Conservation (phyloP, 2,797 vertebrate species). For the Thaleichthys pacificus region DNA sequence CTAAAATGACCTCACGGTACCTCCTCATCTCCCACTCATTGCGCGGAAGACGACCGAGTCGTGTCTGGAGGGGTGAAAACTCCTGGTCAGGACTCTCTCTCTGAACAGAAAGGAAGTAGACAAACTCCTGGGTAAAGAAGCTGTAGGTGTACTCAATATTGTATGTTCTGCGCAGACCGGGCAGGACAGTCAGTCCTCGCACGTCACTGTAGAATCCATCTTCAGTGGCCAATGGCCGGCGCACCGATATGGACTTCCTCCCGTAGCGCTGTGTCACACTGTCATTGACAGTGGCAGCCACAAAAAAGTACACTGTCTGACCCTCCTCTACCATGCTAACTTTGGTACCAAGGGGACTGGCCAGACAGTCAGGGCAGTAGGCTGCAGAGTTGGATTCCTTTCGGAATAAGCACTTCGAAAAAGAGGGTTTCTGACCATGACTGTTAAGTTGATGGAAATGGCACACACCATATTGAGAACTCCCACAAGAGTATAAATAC, state of each 20-base stretch:
- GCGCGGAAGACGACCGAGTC: conserved; percentile 81
- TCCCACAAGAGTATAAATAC: conserved; percentile 88
- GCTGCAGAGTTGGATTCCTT: conserved; percentile 70
- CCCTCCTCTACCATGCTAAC: conserved; percentile 82
- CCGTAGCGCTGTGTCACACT: conserved; percentile 79
- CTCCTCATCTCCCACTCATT: conserved; percentile 77
- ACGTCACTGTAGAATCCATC: conserved; percentile 83
- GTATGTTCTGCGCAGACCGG: conserved; percentile 75
- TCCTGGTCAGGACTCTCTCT: conserved; percentile 64
- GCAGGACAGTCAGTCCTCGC: conserved; percentile 83
- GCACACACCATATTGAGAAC: conserved; percentile 83
- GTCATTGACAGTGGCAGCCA: conserved; percentile 83
- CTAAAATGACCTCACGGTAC: conserved; percentile 88
- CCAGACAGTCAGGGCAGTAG: conserved; percentile 88
- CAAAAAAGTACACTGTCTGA: conserved; percentile 84
- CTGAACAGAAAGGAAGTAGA: conserved; percentile 92
- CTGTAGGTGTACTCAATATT: conserved; percentile 87
- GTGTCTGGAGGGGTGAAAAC: conserved; percentile 81
- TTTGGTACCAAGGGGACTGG: conserved; percentile 87
- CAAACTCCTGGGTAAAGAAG: conserved; percentile 78
- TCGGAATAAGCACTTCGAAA: conserved; percentile 82
- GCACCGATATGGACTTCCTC: conserved; percentile 86
- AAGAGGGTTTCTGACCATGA: conserved; percentile 50
- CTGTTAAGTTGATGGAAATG: conserved; percentile 80
- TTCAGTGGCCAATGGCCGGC: conserved; percentile 81